Percentiles rank a stretch among this genome's conserved stretches.
Conservation (phyloP, 2,797 vertebrate genomes). For the Balearica regulorum region DNA sequence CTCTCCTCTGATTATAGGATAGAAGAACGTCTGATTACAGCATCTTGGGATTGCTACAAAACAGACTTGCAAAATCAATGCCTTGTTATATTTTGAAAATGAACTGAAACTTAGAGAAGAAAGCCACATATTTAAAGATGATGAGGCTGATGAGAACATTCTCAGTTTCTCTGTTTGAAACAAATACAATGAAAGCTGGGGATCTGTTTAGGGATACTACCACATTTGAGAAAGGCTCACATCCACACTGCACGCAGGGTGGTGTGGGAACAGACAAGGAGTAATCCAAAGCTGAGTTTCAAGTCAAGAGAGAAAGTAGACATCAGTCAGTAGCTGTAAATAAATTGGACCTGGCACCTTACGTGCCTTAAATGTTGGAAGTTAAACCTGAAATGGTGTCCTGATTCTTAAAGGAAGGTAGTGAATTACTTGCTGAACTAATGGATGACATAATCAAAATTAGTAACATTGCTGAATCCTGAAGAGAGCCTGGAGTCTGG, state of each 20-base stretch:
- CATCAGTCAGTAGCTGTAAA: conserved; percentile 58
- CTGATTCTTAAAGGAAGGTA: conserved; percentile 65
- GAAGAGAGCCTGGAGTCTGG: background rate
- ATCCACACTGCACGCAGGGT: background rate
- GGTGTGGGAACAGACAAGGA: background rate
- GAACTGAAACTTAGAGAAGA: background rate
- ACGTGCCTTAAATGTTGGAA: conserved; percentile 67
- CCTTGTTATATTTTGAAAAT: conserved; percentile 22
- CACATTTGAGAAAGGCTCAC: background rate
- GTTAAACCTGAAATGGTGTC: conserved; percentile 62
- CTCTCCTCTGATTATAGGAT: conserved; percentile 18
- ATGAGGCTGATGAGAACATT: background rate
- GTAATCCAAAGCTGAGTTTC: background rate
- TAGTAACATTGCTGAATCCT: conserved; percentile 6
- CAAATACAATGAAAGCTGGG: background rate
- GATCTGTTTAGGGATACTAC: background rate
- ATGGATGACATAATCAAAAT: conserved; percentile 59
- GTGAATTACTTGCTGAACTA: conserved; percentile 53
- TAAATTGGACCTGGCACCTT: conserved; percentile 69
- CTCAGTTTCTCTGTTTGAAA: background rate
- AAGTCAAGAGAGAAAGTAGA: conserved; percentile 13
- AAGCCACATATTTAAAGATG: background rate
- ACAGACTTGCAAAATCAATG: conserved; percentile 23
- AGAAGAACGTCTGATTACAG: background rate
- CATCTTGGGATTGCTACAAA: conserved; percentile 11